These are phyloP conservation scores for Otocyon megalotis DNA, from an alignment of 2,113 vertebrate species.

Conservation along the genomic window DNA sequence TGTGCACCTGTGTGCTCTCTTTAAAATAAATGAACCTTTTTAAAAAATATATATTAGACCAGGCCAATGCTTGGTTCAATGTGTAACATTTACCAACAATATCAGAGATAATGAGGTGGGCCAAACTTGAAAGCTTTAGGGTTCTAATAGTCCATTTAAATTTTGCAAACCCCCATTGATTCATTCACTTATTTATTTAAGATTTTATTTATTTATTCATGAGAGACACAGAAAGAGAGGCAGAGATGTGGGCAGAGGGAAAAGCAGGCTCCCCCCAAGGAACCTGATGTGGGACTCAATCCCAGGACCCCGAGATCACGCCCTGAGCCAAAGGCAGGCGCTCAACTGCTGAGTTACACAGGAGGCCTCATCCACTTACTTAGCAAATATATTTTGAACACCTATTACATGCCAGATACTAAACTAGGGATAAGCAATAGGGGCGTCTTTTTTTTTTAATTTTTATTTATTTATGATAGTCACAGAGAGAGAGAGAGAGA, in stretches of 20 bases:
- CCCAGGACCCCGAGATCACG: too few relatives aligned
- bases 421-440: not conserved
- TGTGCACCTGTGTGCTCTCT: too few relatives aligned
- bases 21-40: not conserved
- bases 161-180: not conserved
- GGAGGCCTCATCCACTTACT: not conserved
- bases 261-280: too few relatives aligned
- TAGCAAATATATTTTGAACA: conserved; percentile 18
- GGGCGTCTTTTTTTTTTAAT: not conserved
- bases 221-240: too few relatives aligned
- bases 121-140: not conserved
- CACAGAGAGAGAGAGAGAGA: too few relatives aligned
- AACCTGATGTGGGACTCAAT: too few relatives aligned
- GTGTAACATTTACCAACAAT: not conserved
- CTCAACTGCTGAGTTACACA: too few relatives aligned
- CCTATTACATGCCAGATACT: not conserved
- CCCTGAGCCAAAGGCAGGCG: too few relatives aligned
- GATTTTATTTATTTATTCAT: too few relatives aligned
- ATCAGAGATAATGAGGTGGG: not conserved
- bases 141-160: not conserved
- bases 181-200: not conserved
- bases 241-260: too few relatives aligned
- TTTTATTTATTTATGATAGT: too few relatives aligned
- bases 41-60: not conserved
- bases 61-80: not conserved